phyloP scores from a whole-genome alignment of 2,113 vertebrate genomes.

The Saguinus imperator region DNA sequence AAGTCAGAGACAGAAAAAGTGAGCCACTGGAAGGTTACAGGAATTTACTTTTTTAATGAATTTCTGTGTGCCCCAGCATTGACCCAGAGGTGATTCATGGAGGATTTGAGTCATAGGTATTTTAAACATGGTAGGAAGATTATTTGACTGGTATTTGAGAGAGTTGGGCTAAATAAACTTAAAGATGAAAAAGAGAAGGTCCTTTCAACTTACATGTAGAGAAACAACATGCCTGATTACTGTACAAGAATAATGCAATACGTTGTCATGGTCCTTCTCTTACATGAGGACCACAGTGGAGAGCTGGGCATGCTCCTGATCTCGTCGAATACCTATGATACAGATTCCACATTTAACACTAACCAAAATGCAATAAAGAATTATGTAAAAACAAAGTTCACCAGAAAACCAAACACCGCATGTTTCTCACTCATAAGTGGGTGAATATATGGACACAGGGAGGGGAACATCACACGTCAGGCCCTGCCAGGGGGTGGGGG shows the following conservation, averaged over 20 bases:
- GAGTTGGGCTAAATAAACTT: not conserved
- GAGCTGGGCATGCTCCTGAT: not conserved
- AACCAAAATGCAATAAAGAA: not conserved
- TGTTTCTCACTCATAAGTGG: too few relatives aligned
- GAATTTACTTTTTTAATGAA: not conserved
- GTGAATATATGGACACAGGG: too few relatives aligned
- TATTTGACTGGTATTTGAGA: conserved; percentile 7
- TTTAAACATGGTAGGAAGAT: not conserved
- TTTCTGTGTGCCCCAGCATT: not conserved
- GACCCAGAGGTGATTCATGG: not conserved
- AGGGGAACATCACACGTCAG: too few relatives aligned
- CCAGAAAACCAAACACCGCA: too few relatives aligned
- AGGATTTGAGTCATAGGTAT: not conserved
- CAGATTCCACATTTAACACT: not conserved
- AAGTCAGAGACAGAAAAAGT: not conserved
- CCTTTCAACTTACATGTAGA: not conserved
- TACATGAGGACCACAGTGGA: not conserved
- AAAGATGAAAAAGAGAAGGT: not conserved
- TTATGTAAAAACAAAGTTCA: not conserved
- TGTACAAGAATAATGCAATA: not conserved
- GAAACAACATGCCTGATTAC: not conserved
- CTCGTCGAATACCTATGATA: not conserved
- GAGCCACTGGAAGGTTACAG: not conserved
- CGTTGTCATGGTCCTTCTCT: not conserved
- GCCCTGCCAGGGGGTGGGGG: too few relatives aligned